phyloP scores from a whole-genome alignment of 2,888 invertebrate species.

The Deilephila porcellus region DNA sequence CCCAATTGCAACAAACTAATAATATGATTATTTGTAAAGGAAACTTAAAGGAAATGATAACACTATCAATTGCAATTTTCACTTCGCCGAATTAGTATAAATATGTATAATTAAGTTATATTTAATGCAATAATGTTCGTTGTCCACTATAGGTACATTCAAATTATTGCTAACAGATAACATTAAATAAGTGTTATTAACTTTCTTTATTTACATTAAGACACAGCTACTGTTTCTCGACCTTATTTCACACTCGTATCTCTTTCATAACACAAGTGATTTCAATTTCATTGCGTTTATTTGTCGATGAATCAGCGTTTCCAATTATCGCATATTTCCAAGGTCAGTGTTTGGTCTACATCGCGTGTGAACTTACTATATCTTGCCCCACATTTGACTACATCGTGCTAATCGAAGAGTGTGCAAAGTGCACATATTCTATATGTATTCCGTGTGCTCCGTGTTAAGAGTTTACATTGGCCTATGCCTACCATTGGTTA shows the following conservation, averaged over 20 bases:
- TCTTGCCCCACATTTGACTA: slow-evolving; percentile 65
- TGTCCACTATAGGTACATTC: no score
- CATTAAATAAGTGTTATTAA: background rate
- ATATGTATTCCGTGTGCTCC: background rate
- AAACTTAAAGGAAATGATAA: no score
- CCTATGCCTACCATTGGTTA: no score
- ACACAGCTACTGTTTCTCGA: background rate
- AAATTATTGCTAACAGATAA: no score
- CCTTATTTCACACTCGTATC: background rate
- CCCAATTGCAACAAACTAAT: no score
- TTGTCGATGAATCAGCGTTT: slow-evolving; percentile 27
- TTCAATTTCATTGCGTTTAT: slow-evolving; percentile 2
- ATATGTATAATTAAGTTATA: no score
- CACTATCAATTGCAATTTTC: no score
- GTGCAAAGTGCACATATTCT: slow-evolving; percentile 47
- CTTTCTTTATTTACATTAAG: background rate
- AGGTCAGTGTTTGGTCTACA: slow-evolving; percentile 49
- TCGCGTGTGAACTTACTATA: slow-evolving; percentile 65
- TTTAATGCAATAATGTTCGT: no score
- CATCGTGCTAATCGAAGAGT: slow-evolving; percentile 60
- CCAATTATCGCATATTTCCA: slow-evolving; percentile 45
- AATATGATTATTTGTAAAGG: no score
- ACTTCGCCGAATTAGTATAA: no score
- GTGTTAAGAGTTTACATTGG: background rate
- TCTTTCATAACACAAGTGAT: background rate